A percentile compares a stretch with the other conserved stretches of the same genome.
phyloP scores from a whole-genome alignment of 2,797 vertebrate species.

The Huso huso region DNA sequence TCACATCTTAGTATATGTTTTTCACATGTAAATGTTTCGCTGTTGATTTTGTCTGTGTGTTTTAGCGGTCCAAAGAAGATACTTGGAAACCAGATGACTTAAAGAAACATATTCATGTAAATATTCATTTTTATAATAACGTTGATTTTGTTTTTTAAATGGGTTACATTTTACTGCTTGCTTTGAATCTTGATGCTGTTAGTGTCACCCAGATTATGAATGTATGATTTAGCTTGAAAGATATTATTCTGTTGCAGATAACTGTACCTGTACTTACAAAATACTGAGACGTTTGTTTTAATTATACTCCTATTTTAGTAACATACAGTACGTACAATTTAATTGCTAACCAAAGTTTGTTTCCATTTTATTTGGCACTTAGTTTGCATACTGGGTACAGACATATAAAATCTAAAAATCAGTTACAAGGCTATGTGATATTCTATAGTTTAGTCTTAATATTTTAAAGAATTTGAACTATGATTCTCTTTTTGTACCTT shows the following conservation, averaged over 20 bases:
- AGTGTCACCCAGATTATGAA: too few species aligned
- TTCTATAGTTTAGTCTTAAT: neutral
- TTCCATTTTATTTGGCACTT: too few species aligned
- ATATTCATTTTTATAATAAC: slow-evolving; percentile 9
- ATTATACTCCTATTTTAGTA: too few species aligned
- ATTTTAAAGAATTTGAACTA: neutral
- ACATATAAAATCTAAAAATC: slow-evolving; percentile 1
- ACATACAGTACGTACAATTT: too few species aligned
- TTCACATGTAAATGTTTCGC: too few species aligned
- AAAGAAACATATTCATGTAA: slow-evolving; percentile 70
- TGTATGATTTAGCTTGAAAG: neutral
- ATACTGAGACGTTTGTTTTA: too few species aligned
- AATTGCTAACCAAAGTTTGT: too few species aligned
- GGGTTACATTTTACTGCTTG: neutral
- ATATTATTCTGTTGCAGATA: neutral
- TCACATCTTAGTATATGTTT: too few species aligned
- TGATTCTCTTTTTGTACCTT: neutral
- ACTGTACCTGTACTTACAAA: neutral
- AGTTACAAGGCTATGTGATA: neutral
- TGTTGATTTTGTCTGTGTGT: too few species aligned
- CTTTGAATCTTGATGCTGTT: too few species aligned
- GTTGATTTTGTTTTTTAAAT: neutral
- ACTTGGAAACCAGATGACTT: slow-evolving; percentile 89
- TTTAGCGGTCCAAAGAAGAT: slow-evolving; percentile 71
- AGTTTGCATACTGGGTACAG: neutral